phyloP scores from a whole-genome alignment of 2,797 vertebrate genomes.

The Sorex maritimensis region DNA sequence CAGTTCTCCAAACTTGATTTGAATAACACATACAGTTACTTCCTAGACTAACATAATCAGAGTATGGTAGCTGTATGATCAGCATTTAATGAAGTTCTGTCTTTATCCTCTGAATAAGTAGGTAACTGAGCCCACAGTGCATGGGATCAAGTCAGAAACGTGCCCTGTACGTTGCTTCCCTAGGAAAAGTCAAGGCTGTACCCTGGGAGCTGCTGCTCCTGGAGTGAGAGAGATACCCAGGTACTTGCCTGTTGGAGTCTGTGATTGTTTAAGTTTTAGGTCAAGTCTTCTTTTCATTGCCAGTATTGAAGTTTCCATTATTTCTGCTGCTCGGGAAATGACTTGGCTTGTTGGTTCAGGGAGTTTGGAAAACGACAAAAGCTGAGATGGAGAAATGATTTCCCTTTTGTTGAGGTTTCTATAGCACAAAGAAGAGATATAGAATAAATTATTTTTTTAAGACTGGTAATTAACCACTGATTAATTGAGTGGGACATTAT shows the following conservation, averaged over 20 bases:
- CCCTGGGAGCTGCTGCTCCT: neutral
- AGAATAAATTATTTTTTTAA: rapidly evolving
- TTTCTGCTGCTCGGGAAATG: constrained; percentile 92
- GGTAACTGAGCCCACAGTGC: neutral
- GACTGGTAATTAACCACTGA: rapidly evolving
- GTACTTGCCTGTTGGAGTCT: constrained; percentile 89
- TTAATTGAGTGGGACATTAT: neutral
- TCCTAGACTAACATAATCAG: neutral
- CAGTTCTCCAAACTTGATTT: neutral
- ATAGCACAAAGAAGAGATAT: constrained; percentile 70
- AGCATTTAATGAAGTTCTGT: constrained; percentile 16
- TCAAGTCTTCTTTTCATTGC: constrained; percentile 87
- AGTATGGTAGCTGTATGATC: neutral
- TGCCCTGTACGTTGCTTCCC: neutral
- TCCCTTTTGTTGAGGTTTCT: constrained; percentile 87
- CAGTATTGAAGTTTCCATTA: constrained; percentile 92
- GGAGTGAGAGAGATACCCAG: rapidly evolving
- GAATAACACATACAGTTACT: neutral
- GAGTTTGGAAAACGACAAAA: constrained; percentile 90
- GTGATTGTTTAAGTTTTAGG: constrained; percentile 87
- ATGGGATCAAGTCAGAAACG: neutral
- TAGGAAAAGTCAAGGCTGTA: neutral
- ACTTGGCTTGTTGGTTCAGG: constrained; percentile 89
- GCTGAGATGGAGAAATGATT: constrained; percentile 78
- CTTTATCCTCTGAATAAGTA: neutral